These are phyloP conservation scores for Hippocampus kuda DNA, from an alignment of 2,797 vertebrate species.

Conservation along the genomic window DNA sequence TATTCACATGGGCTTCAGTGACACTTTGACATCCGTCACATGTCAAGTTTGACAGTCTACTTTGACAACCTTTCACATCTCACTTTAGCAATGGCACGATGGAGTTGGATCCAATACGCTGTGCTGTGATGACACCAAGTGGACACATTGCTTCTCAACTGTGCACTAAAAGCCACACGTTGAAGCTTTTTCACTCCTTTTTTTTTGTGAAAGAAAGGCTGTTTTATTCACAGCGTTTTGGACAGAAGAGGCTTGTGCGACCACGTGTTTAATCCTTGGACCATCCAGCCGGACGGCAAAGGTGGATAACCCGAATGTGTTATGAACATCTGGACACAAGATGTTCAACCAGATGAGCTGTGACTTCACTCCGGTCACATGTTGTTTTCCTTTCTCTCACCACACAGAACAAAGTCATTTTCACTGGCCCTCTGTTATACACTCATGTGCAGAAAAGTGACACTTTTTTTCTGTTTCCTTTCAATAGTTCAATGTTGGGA, in stretches of 20 bases:
- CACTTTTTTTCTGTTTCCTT: neutral
- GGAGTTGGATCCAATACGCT: conserved; percentile 16
- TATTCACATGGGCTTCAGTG: neutral
- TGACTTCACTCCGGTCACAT: conserved; percentile 28
- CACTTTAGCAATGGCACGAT: neutral
- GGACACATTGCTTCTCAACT: conserved; percentile 20
- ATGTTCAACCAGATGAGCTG: conserved; percentile 35
- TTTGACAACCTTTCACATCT: neutral
- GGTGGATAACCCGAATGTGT: conserved; percentile 26
- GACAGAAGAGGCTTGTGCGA: neutral
- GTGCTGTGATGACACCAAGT: conserved; percentile 46
- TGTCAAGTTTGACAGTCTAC: neutral
- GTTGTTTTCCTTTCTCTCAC: conserved; percentile 1
- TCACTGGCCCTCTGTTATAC: neutral
- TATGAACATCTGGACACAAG: conserved; percentile 54
- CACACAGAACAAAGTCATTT: conserved; percentile 12
- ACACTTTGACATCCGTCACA: neutral
- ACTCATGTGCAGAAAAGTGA: neutral
- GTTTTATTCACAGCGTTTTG: conserved; percentile 11
- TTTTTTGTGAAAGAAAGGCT: conserved; percentile 19
- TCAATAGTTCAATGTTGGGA: neutral
- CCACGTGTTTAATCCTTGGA: conserved; percentile 30
- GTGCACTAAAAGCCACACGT: neutral
- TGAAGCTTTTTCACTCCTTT: neutral
- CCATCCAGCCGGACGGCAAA: conserved; percentile 21